A percentile compares a stretch with the other conserved stretches of the same genome.
Evolutionary conservation across 2,113 vertebrate genomes (phyloP).

Genomic region (Hippocampus guttulatus): DNA sequence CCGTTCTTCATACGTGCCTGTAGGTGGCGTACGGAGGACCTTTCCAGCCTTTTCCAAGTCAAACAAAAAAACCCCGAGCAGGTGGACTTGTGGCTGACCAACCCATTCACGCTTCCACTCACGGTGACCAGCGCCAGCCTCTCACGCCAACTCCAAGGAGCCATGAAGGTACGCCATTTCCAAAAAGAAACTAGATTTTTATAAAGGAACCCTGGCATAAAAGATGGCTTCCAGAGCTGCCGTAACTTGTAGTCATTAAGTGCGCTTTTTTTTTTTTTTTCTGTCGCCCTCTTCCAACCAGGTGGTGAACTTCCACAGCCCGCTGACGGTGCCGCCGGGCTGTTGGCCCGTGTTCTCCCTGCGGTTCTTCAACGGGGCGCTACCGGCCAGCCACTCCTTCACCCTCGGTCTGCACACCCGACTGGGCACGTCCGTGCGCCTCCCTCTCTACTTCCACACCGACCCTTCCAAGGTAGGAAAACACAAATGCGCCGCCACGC

Average conservation of each 20-base stretch:
- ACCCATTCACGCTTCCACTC: constrained; percentile 74
- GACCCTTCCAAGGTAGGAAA: constrained; percentile 63
- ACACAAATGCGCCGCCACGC: neutral
- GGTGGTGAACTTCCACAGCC: constrained; percentile 83
- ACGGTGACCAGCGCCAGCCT: constrained; percentile 77
- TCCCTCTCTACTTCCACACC: constrained; percentile 81
- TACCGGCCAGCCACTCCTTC: constrained; percentile 75
- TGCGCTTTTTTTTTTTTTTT: neutral
- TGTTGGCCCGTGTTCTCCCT: constrained; percentile 89
- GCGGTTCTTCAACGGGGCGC: constrained; percentile 74
- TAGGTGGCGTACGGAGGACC: constrained; percentile 73
- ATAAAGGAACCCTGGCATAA: too few species aligned
- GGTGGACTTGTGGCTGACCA: constrained; percentile 87
- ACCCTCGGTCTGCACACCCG: constrained; percentile 80
- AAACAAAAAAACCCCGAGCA: constrained; percentile 73
- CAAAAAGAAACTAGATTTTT: neutral
- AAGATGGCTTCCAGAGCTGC: too few species aligned
- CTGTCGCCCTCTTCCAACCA: constrained; percentile 53
- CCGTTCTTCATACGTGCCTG: constrained; percentile 19
- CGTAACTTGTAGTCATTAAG: too few species aligned
- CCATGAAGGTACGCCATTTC: constrained; percentile 75
- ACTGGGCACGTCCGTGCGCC: constrained; percentile 76
- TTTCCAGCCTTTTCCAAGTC: constrained; percentile 76
- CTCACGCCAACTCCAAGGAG: constrained; percentile 69
- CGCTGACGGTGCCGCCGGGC: constrained; percentile 79